phyloP scores from a whole-genome alignment of 2,888 invertebrate species.

The Dascillus cervinus region DNA sequence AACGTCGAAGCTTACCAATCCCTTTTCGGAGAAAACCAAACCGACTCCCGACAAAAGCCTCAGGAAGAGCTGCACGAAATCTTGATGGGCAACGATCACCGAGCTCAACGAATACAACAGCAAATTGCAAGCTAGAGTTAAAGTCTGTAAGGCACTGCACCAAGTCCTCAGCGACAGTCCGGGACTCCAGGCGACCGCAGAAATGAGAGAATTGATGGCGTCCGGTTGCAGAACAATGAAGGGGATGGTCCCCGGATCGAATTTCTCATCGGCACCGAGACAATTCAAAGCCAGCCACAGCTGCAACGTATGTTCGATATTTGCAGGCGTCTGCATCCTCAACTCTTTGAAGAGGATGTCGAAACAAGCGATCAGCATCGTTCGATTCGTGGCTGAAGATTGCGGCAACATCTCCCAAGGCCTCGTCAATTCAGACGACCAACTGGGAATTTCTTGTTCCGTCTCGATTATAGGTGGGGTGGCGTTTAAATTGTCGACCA shows the following conservation, averaged over 20 bases:
- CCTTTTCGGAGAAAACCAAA: slow-evolving; percentile 45
- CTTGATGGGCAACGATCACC: slow-evolving; percentile 56
- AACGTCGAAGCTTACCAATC: slow-evolving; percentile 41
- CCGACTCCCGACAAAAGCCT: slow-evolving; percentile 62
- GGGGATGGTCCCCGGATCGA: slow-evolving; percentile 52
- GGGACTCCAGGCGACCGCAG: slow-evolving; percentile 58
- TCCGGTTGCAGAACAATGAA: slow-evolving; percentile 56
- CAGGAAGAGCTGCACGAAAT: slow-evolving; percentile 59
- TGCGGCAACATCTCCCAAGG: slow-evolving; percentile 46
- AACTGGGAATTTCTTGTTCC: slow-evolving; percentile 41
- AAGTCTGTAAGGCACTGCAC: slow-evolving; percentile 69
- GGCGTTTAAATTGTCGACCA: slow-evolving; percentile 33
- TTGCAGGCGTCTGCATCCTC: slow-evolving; percentile 61
- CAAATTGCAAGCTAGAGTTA: slow-evolving; percentile 65
- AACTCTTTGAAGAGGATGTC: slow-evolving; percentile 61
- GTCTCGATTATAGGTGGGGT: slow-evolving; percentile 36
- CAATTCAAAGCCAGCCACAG: slow-evolving; percentile 80
- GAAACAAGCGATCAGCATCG: slow-evolving; percentile 63
- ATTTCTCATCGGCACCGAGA: slow-evolving; percentile 41
- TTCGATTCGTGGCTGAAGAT: slow-evolving; percentile 41
- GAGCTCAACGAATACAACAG: slow-evolving; percentile 54
- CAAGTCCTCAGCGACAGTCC: slow-evolving; percentile 67
- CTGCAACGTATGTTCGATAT: slow-evolving; percentile 76
- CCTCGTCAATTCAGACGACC: slow-evolving; percentile 42
- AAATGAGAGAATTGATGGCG: slow-evolving; percentile 58